A percentile compares a stretch with the other conserved stretches of the same genome.
phyloP scores from a whole-genome alignment of 2,888 invertebrate genomes.

The Nemotelus pantherinus region DNA sequence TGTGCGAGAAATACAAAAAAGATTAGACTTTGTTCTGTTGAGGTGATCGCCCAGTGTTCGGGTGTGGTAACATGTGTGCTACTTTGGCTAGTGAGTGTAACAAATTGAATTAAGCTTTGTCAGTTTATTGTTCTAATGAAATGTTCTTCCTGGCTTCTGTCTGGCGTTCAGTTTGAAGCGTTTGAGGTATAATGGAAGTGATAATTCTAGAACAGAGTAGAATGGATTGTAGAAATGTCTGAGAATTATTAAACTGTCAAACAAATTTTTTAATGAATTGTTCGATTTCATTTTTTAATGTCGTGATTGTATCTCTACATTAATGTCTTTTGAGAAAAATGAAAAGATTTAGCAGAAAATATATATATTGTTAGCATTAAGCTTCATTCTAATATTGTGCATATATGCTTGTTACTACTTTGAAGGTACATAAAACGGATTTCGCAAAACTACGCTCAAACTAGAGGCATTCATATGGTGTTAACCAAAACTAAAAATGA shows the following conservation, averaged over 20 bases:
- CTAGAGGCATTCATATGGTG: no score
- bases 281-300: no score
- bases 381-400: no score
- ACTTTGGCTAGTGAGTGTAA: constrained; percentile 45
- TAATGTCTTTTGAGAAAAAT: no score
- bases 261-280: no score
- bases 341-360: no score
- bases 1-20: neutral
- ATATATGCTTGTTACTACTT: no score
- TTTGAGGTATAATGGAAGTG: neutral
- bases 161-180: neutral
- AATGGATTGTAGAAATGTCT: neutral
- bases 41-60: constrained; percentile 14
- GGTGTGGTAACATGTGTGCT: constrained; percentile 38
- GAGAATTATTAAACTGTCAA: neutral
- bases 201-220: neutral
- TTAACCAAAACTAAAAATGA: no score
- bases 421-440: no score
- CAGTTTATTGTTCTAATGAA: constrained; percentile 48
- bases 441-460: no score
- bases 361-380: no score
- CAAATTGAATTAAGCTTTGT: constrained; percentile 51
- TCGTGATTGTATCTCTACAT: no score
- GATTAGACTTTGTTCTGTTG: neutral
- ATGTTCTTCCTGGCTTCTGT: constrained; percentile 16